A percentile compares a stretch with the other conserved stretches of the same genome.
These are phyloP conservation scores for Xestia ashworthii DNA, from an alignment of 2,888 invertebrate species.

Conservation along the genomic window DNA sequence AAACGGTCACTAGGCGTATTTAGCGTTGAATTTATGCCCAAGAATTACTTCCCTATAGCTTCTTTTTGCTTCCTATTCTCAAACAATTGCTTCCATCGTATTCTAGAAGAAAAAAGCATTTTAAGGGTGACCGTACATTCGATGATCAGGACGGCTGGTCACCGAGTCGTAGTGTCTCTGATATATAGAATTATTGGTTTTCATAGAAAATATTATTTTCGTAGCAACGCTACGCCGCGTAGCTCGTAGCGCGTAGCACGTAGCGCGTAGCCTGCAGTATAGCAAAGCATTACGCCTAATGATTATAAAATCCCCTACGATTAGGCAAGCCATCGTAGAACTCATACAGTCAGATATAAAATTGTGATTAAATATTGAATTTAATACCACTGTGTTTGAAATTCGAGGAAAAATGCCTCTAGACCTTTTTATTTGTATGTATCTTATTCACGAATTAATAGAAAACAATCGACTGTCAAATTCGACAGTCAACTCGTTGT, in stretches of 20 bases:
- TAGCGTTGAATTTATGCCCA: no score
- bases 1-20: no score
- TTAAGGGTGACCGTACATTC: no score
- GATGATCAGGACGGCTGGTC: no score
- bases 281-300: conserved; percentile 22
- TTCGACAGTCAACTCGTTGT: background rate
- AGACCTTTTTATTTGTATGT: background rate
- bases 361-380: conserved; percentile 20
- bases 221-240: conserved; percentile 14
- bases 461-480: background rate
- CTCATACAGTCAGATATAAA: conserved; percentile 8
- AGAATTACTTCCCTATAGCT: no score
- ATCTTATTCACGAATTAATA: background rate
- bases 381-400: conserved; percentile 10
- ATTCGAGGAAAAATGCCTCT: background rate
- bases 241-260: conserved; percentile 1
- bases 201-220: background rate
- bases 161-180: no score
- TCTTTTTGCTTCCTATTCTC: no score
- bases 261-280: conserved; percentile 38
- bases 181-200: background rate
- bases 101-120: no score
- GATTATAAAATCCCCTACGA: conserved; percentile 32
- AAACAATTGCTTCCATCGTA: no score
- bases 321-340: conserved; percentile 23